phyloP scores from a whole-genome alignment of 2,113 vertebrate species.

The Neodon shergylaensis region DNA sequence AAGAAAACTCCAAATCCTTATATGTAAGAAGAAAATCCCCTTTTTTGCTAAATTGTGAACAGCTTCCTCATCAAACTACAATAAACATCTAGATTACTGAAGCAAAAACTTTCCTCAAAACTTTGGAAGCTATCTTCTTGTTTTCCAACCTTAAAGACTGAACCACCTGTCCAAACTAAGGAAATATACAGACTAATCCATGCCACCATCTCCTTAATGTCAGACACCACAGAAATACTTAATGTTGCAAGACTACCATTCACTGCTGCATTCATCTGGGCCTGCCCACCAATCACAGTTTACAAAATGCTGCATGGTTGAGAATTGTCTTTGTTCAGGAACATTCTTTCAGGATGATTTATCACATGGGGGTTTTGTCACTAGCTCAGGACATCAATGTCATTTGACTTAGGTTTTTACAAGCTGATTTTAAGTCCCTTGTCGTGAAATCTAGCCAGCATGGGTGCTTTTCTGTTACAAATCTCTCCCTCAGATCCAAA shows the following conservation, averaged over 20 bases:
- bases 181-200: conserved; percentile 44
- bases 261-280: not conserved
- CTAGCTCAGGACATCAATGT: not conserved
- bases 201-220: not conserved
- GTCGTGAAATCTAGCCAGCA: conserved; percentile 28
- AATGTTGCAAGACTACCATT: not conserved
- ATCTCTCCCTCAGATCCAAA: not conserved
- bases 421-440: conserved; percentile 26
- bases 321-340: not conserved
- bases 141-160: not conserved
- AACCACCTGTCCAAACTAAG: not conserved
- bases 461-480: not conserved
- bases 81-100: not conserved
- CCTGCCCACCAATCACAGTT: conserved; percentile 24
- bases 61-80: conserved; percentile 22
- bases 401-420: conserved; percentile 24
- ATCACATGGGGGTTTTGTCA: not conserved
- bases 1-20: not conserved
- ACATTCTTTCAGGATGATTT: not conserved
- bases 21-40: not conserved
- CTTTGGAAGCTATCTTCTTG: not conserved
- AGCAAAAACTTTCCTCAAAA: not conserved
- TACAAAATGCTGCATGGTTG: conserved; percentile 10
- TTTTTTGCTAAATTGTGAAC: not conserved
- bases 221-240: not conserved